Percentiles rank a stretch among this genome's conserved stretches.
Evolutionary conservation across 2,888 invertebrate genomes (phyloP).

Genomic region (Heteropelma amictum): DNA sequence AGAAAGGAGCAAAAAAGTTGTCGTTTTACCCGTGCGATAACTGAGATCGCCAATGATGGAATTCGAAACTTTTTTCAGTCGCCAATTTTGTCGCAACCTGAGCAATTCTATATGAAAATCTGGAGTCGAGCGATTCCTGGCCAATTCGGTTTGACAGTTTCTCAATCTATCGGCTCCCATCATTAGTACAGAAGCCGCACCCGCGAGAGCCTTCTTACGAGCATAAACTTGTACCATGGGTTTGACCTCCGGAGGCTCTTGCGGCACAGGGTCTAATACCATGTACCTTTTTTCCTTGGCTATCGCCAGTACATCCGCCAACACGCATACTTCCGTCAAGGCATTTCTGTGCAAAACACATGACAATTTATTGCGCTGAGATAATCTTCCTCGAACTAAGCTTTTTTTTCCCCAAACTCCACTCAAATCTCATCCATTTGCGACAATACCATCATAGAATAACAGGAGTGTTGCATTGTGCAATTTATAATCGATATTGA

Average conservation of each 20-base stretch:
- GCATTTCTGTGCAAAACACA: conserved; percentile 82
- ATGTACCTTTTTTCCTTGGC: conserved; percentile 96
- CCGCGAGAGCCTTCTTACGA: conserved; percentile 93
- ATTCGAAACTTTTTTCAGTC: conserved; percentile 96
- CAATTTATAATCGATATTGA: too few relatives aligned
- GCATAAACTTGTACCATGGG: conserved; percentile 94
- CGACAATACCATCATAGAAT: too few relatives aligned
- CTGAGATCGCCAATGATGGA: conserved; percentile 97
- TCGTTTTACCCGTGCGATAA: conserved; percentile 86
- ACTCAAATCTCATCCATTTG: too few relatives aligned
- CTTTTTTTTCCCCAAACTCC: neutral
- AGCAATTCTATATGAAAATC: conserved; percentile 96
- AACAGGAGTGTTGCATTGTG: too few relatives aligned
- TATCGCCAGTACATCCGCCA: conserved; percentile 94
- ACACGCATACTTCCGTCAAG: conserved; percentile 93
- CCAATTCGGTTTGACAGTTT: conserved; percentile 88
- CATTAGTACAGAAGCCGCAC: conserved; percentile 90
- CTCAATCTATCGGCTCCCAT: conserved; percentile 93
- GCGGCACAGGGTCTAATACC: conserved; percentile 95
- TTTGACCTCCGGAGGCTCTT: conserved; percentile 89
- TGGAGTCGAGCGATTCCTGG: conserved; percentile 87
- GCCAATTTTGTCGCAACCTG: conserved; percentile 94
- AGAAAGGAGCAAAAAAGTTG: neutral
- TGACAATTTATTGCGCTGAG: neutral
- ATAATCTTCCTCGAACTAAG: neutral